Conservation (phyloP, 2,888 invertebrate genomes). For the Volucella inanis region DNA sequence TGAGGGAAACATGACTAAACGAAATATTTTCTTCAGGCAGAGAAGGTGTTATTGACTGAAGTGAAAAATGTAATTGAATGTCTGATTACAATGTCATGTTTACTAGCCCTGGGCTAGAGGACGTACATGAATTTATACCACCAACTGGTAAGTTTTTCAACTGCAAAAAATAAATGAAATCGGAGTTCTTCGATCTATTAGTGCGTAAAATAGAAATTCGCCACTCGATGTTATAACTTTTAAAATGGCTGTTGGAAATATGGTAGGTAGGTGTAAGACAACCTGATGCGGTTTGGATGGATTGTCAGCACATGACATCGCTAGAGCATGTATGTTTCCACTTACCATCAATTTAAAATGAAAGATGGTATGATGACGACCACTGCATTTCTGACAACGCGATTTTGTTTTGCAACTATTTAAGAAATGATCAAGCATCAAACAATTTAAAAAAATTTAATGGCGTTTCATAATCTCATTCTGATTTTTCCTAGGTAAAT, state of each 20-base stretch:
- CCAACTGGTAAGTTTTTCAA: constrained; percentile 1
- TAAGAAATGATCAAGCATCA: not conserved
- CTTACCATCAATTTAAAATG: not conserved
- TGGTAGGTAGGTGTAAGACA: not conserved
- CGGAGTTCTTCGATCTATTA: no score
- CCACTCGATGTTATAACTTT: no score
- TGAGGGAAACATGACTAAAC: no score
- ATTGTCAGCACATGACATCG: no score
- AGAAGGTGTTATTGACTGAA: no score
- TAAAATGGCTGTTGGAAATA: not conserved
- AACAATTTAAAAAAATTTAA: constrained; percentile 8
- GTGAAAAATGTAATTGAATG: not conserved
- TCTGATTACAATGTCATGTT: not conserved
- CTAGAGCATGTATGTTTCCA: no score
- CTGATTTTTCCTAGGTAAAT: not conserved
- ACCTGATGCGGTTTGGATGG: not conserved
- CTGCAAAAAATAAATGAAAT: not conserved
- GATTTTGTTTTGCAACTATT: constrained; percentile 9
- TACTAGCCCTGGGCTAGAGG: not conserved
- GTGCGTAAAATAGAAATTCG: no score
- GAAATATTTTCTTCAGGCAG: no score
- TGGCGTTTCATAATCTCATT: not conserved
- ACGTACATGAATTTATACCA: constrained; percentile 10
- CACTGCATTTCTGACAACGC: constrained; percentile 12
- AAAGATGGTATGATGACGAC: constrained; percentile 2